phyloP scores from a whole-genome alignment of 2,888 invertebrate genomes.

The Leptinotarsa juncta region DNA sequence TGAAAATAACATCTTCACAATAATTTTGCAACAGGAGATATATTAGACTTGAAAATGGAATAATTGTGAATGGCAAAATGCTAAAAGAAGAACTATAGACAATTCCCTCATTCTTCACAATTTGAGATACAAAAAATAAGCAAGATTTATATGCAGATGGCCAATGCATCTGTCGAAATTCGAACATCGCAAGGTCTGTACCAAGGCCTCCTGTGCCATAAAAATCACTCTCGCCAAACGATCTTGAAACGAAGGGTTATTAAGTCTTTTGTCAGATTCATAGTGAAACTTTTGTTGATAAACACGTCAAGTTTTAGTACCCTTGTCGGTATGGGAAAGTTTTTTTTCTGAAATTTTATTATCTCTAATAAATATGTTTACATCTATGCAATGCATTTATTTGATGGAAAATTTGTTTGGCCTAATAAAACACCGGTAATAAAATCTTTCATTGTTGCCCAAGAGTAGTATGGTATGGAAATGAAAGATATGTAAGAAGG shows the following conservation, averaged over 20 bases:
- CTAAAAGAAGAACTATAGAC: background rate
- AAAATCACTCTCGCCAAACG: slow-evolving; percentile 39
- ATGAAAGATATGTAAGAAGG: slow-evolving; percentile 15
- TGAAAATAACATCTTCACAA: no score
- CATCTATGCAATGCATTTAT: slow-evolving; percentile 46
- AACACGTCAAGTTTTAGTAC: slow-evolving; percentile 50
- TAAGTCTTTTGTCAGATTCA: slow-evolving; percentile 40
- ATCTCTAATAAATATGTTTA: slow-evolving; percentile 49
- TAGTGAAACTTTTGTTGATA: slow-evolving; percentile 49
- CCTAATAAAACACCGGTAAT: slow-evolving; percentile 33
- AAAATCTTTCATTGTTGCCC: slow-evolving; percentile 32
- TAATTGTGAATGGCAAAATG: background rate
- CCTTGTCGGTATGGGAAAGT: slow-evolving; percentile 34
- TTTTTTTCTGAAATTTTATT: slow-evolving; percentile 40
- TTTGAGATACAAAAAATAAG: background rate
- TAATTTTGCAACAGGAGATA: no score
- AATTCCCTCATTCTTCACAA: background rate
- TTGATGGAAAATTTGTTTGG: slow-evolving; percentile 52
- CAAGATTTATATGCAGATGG: slow-evolving; percentile 37
- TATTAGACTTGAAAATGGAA: background rate
- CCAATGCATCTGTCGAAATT: slow-evolving; percentile 29
- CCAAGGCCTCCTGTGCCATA: slow-evolving; percentile 39
- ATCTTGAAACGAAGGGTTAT: slow-evolving; percentile 43
- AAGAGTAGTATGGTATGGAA: slow-evolving; percentile 15
- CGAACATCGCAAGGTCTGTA: slow-evolving; percentile 33